Percentiles rank a stretch among this genome's conserved stretches.
These are phyloP conservation scores for Craterocephalus amniculus DNA, from an alignment of 2,797 vertebrate genomes.

Conservation along the genomic window DNA sequence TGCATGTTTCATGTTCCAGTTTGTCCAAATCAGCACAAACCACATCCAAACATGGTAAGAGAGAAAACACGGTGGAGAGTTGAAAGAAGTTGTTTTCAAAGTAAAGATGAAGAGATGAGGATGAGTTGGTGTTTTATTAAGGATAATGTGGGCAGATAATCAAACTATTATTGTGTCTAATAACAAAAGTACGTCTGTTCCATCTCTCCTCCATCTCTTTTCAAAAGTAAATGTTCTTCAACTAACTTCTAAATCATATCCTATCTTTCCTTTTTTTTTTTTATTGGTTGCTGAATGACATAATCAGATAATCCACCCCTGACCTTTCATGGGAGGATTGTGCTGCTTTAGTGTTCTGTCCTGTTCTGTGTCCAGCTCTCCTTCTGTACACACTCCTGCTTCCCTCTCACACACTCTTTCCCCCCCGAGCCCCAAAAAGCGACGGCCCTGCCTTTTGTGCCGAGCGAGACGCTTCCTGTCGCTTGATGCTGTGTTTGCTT, in stretches of 20 bases:
- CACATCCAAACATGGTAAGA: not conserved
- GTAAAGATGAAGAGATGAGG: not conserved
- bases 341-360: not conserved
- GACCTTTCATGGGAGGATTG: not conserved
- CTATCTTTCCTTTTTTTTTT: not conserved
- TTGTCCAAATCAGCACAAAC: not conserved
- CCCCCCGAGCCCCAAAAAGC: slow-evolving; percentile 60
- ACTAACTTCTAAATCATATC: no score
- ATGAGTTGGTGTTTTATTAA: not conserved
- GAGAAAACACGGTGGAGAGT: not conserved
- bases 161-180: not conserved
- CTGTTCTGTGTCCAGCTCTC: slow-evolving; percentile 24
- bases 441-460: slow-evolving; percentile 71
- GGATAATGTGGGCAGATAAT: not conserved
- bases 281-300: not conserved
- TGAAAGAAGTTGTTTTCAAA: not conserved
- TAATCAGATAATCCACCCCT: not conserved
- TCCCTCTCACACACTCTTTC: slow-evolving; percentile 51
- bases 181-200: not conserved
- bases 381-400: slow-evolving; percentile 17
- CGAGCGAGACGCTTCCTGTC: slow-evolving; percentile 81
- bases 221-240: no score
- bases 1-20: not conserved
- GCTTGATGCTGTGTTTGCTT: slow-evolving; percentile 84
- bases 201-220: no score